Evolutionary conservation across 1,140 invertebrate species (phyloP).

Genomic region (Trachelipus rathkii): DNA sequence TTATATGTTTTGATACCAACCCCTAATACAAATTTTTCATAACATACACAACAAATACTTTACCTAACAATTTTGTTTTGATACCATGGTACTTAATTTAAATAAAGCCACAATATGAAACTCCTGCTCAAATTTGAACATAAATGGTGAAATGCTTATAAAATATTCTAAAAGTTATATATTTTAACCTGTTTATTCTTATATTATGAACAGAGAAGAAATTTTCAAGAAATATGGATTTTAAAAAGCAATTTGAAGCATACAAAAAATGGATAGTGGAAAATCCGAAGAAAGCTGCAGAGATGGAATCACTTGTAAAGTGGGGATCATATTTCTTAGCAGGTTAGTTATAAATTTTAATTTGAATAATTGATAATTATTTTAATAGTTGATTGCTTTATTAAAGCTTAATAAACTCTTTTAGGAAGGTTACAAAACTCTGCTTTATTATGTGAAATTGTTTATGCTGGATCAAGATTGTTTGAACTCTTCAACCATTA

Average conservation of each 20-base stretch:
- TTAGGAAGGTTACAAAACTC: slow-evolving; percentile 36
- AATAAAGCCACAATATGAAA: too few relatives aligned
- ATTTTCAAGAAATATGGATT: not conserved
- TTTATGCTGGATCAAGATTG: slow-evolving; percentile 37
- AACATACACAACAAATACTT: too few relatives aligned
- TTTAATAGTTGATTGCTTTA: not conserved
- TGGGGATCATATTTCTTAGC: slow-evolving; percentile 29
- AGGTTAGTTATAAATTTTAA: slow-evolving; percentile 3
- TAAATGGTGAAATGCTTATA: too few relatives aligned
- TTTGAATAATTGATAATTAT: not conserved
- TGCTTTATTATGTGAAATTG: slow-evolving; percentile 37
- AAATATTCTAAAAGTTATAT: too few relatives aligned
- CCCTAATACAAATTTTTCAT: too few relatives aligned
- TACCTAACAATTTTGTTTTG: too few relatives aligned
- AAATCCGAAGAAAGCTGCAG: slow-evolving; percentile 21
- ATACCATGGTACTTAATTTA: too few relatives aligned
- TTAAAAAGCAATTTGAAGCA: slow-evolving; percentile 10
- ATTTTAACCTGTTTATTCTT: too few relatives aligned
- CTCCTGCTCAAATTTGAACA: too few relatives aligned
- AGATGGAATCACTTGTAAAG: slow-evolving; percentile 28
- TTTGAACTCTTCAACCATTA: slow-evolving; percentile 44
- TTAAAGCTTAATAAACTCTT: not conserved
- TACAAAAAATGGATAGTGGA: slow-evolving; percentile 28
- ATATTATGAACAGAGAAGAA: too few relatives aligned
- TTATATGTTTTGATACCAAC: too few relatives aligned